phyloP scores from a whole-genome alignment of 2,797 vertebrate genomes.

The Rhabdomys pumilio region DNA sequence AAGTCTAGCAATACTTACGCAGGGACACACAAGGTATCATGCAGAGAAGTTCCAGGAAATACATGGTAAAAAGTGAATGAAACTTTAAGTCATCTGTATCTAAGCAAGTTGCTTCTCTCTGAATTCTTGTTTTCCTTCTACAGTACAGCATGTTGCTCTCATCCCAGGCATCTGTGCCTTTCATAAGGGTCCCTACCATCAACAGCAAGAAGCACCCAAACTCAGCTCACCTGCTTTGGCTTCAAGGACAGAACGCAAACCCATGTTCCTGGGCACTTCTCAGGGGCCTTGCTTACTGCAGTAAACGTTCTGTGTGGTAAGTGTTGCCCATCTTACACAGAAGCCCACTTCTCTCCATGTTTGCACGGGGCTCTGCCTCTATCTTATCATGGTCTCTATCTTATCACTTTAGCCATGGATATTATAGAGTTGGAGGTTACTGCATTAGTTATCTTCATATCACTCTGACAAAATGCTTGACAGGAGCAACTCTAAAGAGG shows the following conservation, averaged over 20 bases:
- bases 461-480: neutral
- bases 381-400: neutral
- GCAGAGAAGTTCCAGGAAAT: neutral
- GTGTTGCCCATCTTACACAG: neutral
- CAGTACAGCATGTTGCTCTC: neutral
- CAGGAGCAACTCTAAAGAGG: neutral
- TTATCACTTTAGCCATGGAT: neutral
- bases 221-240: no score
- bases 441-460: neutral
- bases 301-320: neutral
- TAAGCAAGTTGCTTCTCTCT: neutral
- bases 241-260: neutral
- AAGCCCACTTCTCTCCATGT: neutral
- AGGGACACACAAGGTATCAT: neutral
- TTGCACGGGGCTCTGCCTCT: neutral
- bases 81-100: neutral
- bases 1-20: neutral
- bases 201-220: neutral
- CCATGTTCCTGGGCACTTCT: accelerated
- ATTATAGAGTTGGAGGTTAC: neutral
- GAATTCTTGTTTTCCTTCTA: neutral
- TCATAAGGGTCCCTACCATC: neutral
- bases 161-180: neutral
- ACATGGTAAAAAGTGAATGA: neutral
- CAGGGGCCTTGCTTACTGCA: neutral